These are phyloP conservation scores for Aegotheles bennettii DNA, from an alignment of 2,113 vertebrate genomes.

Conservation along the genomic window DNA sequence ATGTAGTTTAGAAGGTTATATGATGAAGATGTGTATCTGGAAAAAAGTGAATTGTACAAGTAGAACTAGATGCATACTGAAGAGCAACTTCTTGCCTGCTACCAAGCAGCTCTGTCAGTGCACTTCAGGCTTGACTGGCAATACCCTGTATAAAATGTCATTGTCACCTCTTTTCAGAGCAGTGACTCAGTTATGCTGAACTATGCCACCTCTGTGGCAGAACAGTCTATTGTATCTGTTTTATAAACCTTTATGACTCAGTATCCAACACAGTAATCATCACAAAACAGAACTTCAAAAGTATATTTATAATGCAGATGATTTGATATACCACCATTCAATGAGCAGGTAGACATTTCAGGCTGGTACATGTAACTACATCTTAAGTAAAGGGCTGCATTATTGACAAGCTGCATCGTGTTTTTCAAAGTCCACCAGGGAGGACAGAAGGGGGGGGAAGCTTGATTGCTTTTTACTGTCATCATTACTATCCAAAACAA, in stretches of 20 bases:
- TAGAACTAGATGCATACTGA: not conserved
- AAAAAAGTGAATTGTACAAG: not conserved
- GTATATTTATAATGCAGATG: not conserved
- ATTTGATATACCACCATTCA: not conserved
- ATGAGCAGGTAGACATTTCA: not conserved
- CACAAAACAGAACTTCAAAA: not conserved
- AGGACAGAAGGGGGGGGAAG: not conserved
- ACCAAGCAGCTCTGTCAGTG: not conserved
- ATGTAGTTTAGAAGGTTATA: not conserved
- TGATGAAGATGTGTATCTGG: not conserved
- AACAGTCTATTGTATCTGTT: not conserved
- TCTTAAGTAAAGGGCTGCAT: not conserved
- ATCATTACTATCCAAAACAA: not conserved
- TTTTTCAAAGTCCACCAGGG: not conserved
- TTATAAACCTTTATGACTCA: constrained; percentile 40
- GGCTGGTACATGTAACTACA: not conserved
- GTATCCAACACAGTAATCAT: not conserved
- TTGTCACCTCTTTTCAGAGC: not conserved
- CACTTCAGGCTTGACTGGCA: constrained; percentile 30
- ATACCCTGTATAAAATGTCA: not conserved
- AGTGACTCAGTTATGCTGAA: constrained; percentile 19
- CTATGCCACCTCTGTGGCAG: not conserved
- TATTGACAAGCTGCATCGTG: not conserved
- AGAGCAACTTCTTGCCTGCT: not conserved
- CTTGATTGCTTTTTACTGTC: not conserved